Evolutionary conservation across 37 sponge, comb jelly and placozoan species (phyloP), one percentile per base, ranked within the genome.

Genomic region (Tethya wilhelma): DNA sequence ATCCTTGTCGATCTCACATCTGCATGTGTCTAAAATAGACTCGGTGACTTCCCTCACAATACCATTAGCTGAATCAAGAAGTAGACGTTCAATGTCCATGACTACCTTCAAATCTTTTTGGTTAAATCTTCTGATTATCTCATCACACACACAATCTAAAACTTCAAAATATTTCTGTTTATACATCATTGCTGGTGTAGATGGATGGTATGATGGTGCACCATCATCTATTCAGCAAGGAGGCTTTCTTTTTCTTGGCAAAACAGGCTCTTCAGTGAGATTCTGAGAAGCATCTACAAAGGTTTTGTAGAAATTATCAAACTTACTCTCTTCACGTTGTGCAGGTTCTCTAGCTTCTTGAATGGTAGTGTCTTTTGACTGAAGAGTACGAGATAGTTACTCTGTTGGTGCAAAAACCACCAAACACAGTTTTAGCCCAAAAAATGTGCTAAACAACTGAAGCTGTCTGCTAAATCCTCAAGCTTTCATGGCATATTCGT

Each of bases 401-500:
- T 84, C 75, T 41, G 84, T 38, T 41, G 77, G 20, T 19, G 42
- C 26, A 60, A 75, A 75, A 65, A 84, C 20, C 43, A 75, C 36
- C 38, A 68, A 30, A 38, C 77, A 64, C 37, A 85, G 53, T 53
- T 77, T 77, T 23, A 85, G 39, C 1, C 86, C 78, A 85, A 85
- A 85, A 44, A 79, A 67, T 40, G 44, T 59, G 37, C 36, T 55
- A 56, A 79, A 86, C 29, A 36, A 63, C 12, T 83, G 45, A 69
- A 87, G 57, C 19, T 56, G 41, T n/a, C 62, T 58, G 17, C 79
- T 29, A 49, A 86, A 31, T 28, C 81, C 87, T 40, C 59, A 57
- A 36, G 87, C 80, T 42, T 86, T 86, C 59, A 57, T 19, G 34
- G 73, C 80, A 44, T 79, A 79, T 68, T 89, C 90, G 73, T 79